A percentile compares a stretch with the other conserved stretches of the same genome.
phyloP scores from a whole-genome alignment of 2,797 vertebrate species.

The Helarctos malayanus region DNA sequence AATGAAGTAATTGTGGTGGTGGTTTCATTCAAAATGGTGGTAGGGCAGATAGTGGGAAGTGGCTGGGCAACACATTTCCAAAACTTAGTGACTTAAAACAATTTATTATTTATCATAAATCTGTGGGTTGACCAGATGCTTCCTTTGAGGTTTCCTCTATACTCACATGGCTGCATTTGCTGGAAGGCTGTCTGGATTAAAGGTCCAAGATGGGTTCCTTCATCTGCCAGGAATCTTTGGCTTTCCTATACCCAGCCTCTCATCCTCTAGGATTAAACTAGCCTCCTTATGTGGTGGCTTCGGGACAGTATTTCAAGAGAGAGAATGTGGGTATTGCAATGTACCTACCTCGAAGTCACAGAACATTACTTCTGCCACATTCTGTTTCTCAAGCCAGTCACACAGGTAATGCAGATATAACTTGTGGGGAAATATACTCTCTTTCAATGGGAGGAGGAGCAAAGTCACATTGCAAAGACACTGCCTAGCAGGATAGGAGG shows the following conservation, averaged over 20 bases:
- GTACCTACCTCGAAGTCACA: neutral
- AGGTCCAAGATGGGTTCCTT: neutral
- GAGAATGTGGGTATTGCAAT: neutral
- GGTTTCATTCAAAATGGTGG: neutral
- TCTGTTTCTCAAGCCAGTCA: neutral
- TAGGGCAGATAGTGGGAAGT: neutral
- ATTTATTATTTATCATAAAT: neutral
- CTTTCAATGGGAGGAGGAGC: neutral
- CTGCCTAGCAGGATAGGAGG: neutral
- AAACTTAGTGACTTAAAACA: neutral
- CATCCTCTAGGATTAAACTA: neutral
- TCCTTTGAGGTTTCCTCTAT: neutral
- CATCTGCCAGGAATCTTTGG: neutral
- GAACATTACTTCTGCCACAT: neutral
- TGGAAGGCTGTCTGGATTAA: neutral
- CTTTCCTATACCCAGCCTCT: neutral
- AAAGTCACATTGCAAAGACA: neutral
- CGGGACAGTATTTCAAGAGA: neutral
- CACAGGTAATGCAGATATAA: neutral
- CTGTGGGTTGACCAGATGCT: neutral
- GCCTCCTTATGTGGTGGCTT: neutral
- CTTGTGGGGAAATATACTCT: neutral
- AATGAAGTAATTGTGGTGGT: neutral
- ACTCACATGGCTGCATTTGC: neutral
- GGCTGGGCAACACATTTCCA: neutral